Percentiles rank a stretch among this genome's conserved stretches.
Evolutionary conservation across 2,888 invertebrate genomes (phyloP).

Genomic region (Conus canariensis): DNA sequence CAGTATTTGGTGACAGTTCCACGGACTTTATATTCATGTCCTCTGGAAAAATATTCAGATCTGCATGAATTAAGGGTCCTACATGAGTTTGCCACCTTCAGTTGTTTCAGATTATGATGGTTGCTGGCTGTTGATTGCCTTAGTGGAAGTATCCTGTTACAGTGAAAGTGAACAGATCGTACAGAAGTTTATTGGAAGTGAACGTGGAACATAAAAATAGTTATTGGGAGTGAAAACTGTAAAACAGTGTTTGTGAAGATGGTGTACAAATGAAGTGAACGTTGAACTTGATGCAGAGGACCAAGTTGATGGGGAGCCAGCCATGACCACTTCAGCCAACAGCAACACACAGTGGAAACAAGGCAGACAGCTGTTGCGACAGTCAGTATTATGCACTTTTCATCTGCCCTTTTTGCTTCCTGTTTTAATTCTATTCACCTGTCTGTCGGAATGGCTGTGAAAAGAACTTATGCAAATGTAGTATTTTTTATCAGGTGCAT

Average conservation of each 20-base stretch:
- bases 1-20: too few relatives aligned
- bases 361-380: conserved; percentile 96
- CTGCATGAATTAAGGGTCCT: too few relatives aligned
- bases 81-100: too few relatives aligned
- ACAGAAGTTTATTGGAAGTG: too few relatives aligned
- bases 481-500: not conserved
- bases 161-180: too few relatives aligned
- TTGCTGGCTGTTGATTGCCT: too few relatives aligned
- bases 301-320: conserved; percentile 78
- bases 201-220: too few relatives aligned
- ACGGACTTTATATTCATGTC: too few relatives aligned
- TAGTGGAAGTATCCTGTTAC: too few relatives aligned
- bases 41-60: too few relatives aligned
- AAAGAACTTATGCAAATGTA: not conserved
- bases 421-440: not conserved
- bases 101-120: too few relatives aligned
- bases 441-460: not conserved
- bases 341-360: conserved; percentile 95
- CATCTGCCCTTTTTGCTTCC: not conserved
- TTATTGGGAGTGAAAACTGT: not conserved
- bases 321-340: conserved; percentile 69
- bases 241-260: conserved; percentile 28
- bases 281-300: conserved; percentile 70
- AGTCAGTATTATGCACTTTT: conserved; percentile 83
- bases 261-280: too few relatives aligned